Conservation (phyloP, 2,888 invertebrate genomes). For the Tupiocoris notatus region DNA sequence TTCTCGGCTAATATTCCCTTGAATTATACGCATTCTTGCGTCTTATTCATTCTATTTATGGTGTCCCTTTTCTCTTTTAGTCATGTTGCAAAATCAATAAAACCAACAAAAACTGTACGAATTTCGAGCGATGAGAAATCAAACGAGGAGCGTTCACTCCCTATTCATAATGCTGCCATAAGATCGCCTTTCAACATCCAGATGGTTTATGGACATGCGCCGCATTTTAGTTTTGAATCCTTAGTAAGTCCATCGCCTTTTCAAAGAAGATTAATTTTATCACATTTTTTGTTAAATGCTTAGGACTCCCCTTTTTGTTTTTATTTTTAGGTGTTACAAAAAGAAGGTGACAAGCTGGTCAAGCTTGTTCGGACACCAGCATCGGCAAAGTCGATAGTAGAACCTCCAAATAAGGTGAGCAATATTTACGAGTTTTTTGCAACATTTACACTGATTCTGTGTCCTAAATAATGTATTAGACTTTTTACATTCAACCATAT, state of each 20-base stretch:
- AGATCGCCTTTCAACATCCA: conserved; percentile 50
- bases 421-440: too few relatives aligned
- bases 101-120: conserved; percentile 63
- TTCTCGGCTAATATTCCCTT: too few relatives aligned
- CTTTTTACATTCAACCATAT: too few relatives aligned
- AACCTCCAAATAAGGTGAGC: neutral
- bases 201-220: conserved; percentile 61
- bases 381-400: neutral
- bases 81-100: conserved; percentile 60
- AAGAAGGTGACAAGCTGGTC: neutral
- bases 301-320: too few relatives aligned
- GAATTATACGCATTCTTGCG: too few relatives aligned
- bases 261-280: too few relatives aligned
- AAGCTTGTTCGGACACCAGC: conserved; percentile 1
- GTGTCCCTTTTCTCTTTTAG: conserved; percentile 53
- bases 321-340: neutral
- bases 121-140: conserved; percentile 61
- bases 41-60: too few relatives aligned
- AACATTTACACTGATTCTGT: too few relatives aligned
- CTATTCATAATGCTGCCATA: conserved; percentile 57
- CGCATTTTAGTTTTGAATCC: conserved; percentile 62
- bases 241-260: conserved; percentile 58
- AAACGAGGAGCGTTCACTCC: conserved; percentile 59
- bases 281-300: too few relatives aligned
- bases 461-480: too few relatives aligned